Evolutionary conservation across 2,797 vertebrate species (phyloP), one percentile per base, ranked within the genome.

Genomic region (Poeciliopsis paucimaculata): DNA sequence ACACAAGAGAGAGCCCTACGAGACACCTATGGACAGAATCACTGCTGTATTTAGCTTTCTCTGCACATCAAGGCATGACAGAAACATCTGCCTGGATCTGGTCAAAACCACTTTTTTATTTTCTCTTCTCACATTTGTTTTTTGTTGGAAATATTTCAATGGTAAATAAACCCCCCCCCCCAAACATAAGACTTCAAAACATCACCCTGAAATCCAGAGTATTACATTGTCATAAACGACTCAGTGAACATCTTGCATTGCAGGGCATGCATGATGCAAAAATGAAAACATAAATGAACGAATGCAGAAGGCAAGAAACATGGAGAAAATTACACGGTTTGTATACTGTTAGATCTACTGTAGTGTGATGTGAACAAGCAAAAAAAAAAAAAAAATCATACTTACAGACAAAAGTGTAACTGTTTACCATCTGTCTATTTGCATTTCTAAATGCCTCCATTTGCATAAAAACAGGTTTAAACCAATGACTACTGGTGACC

Each of bases 1-100:
- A 55, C 72, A 75, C 71, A 89, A 76, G 77, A 84, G 79, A 55
- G 72, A 46, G n/a, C n/a, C 72, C 47, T 43, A 75, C n/a, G 51
- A 81, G 80, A 83, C 75, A 71, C 81, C 5, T 11, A 28, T 0
- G 47, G 16, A 57, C 62, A 55, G 20, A 86, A 84, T 83, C 8
- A 84, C 60, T 36, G 43, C 80, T 60, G 28, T 0, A 47, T 81
- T 62, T 81, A 70, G 51, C 49, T 81, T 86, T 82, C 76, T 80
- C 51, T 55, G 66, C 66, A 79, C 80, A 43, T 1, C 2, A 64
- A 78, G 62, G 77, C 41, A 5, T 72, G 71, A 75, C 76, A 11
- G 80, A 79, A 82, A 77, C 5, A 2, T 12, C 15, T 1, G n/a
- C 72, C 26, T 49, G 20, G 10, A 26, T 26, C 41, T 45, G 39